phyloP scores from a whole-genome alignment of 92 coral and sea anemone genomes.

The Epizoanthus illoricatus region DNA sequence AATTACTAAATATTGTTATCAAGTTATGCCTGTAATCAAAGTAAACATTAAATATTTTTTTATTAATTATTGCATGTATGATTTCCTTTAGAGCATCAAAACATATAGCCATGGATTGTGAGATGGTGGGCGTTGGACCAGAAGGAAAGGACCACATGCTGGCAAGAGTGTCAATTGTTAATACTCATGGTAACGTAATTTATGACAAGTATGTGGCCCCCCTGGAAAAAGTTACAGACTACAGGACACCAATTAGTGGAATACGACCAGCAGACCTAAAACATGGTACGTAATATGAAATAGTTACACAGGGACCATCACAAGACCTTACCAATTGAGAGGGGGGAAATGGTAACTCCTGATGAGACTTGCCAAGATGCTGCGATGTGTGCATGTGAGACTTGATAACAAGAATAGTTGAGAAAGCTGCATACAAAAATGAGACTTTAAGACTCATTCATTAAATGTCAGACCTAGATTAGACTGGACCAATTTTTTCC shows the following conservation, averaged over 20 bases:
- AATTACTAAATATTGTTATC: no score
- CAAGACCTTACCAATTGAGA: no score
- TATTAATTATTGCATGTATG: no score
- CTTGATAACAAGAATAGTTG: no score
- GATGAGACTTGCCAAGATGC: no score
- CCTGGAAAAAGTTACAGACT: conserved; percentile 81
- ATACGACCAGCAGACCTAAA: conserved; percentile 74
- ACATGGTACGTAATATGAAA: conserved; percentile 60
- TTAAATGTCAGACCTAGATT: no score
- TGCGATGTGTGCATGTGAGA: no score
- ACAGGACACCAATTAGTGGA: conserved; percentile 89
- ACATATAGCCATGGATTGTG: conserved; percentile 89
- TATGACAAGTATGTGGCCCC: conserved; percentile 93
- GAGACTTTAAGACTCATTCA: no score
- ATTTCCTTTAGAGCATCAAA: conserved; percentile 67
- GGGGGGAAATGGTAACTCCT: no score
- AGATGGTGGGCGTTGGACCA: conserved; percentile 90
- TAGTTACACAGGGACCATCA: not conserved
- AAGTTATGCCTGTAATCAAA: no score
- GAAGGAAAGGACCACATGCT: conserved; percentile 83
- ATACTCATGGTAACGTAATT: conserved; percentile 76
- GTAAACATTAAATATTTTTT: not conserved
- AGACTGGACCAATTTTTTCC: no score
- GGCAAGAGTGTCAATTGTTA: conserved; percentile 93
- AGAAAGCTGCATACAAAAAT: no score